Conservation (phyloP, 2,113 vertebrate species). For the Sterna hirundo region DNA sequence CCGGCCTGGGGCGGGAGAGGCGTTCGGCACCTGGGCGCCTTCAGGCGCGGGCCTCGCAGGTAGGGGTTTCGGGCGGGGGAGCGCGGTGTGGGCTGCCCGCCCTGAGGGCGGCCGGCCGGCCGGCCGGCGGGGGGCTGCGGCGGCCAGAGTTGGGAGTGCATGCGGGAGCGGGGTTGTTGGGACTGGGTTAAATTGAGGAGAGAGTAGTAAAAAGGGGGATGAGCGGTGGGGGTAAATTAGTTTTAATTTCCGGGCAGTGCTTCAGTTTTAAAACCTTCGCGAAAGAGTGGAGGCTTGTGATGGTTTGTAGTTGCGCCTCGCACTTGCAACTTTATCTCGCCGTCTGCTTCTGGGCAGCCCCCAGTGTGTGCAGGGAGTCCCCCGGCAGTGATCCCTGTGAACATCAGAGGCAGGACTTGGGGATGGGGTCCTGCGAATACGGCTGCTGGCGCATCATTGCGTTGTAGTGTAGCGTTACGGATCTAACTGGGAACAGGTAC, state of each 20-base stretch:
- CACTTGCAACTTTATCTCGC: not conserved
- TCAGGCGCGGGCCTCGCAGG: not conserved
- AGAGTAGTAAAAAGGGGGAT: not conserved
- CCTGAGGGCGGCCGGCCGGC: not conserved
- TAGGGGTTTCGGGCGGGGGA: not conserved
- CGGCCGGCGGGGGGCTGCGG: not conserved
- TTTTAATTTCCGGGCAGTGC: rapidly evolving
- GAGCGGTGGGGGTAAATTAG: not conserved
- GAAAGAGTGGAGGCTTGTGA: rapidly evolving
- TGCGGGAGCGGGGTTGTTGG: not conserved
- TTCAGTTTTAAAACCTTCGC: rapidly evolving
- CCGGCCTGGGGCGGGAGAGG: not conserved
- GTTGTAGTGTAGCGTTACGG: rapidly evolving
- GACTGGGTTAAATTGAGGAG: rapidly evolving
- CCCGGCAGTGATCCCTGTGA: rapidly evolving
- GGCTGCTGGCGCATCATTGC: rapidly evolving
- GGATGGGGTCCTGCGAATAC: too few relatives aligned
- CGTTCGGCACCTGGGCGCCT: not conserved
- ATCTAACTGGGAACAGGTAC: rapidly evolving
- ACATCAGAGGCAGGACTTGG: rapidly evolving
- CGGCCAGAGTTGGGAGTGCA: rapidly evolving
- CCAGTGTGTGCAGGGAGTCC: rapidly evolving
- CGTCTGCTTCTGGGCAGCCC: not conserved
- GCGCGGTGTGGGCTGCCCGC: too few relatives aligned
- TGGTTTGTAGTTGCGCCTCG: not conserved